phyloP scores from a whole-genome alignment of 2,113 vertebrate species.

The Lethenteron reissneri region DNA sequence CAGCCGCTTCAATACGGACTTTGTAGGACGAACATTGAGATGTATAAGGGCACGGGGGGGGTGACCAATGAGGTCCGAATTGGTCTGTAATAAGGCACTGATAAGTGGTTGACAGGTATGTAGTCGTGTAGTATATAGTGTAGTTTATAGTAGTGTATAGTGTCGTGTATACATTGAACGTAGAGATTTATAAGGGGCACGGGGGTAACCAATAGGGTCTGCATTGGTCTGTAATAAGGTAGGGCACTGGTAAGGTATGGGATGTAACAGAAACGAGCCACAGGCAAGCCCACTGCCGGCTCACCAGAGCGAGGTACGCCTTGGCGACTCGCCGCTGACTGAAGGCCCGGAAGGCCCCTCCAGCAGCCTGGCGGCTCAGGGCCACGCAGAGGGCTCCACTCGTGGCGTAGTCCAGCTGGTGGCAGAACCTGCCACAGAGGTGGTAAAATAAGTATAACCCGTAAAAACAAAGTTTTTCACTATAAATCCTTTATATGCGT shows the following conservation, averaged over 20 bases:
- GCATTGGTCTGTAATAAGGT: background rate
- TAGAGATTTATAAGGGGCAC: background rate
- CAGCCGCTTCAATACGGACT: background rate
- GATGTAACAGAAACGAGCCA: background rate
- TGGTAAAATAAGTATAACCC: background rate
- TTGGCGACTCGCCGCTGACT: conserved; percentile 74
- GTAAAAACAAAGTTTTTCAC: too few species aligned
- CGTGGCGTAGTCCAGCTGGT: conserved; percentile 91
- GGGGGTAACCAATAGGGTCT: background rate
- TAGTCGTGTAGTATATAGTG: too few species aligned
- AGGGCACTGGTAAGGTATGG: background rate
- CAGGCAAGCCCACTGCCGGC: background rate
- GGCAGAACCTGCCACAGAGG: conserved; percentile 48
- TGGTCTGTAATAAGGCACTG: background rate
- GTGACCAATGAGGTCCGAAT: background rate
- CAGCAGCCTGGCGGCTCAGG: conserved; percentile 57
- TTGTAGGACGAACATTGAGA: background rate
- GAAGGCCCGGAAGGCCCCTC: conserved; percentile 59
- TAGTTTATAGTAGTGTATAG: too few species aligned
- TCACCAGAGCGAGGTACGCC: conserved; percentile 70
- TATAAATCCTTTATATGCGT: too few species aligned
- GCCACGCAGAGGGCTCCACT: conserved; percentile 82
- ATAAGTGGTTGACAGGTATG: too few species aligned
- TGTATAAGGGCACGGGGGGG: background rate
- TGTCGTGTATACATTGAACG: too few species aligned